Conservation (phyloP, 2,113 vertebrate genomes). For the Clarias macrocephalus region DNA sequence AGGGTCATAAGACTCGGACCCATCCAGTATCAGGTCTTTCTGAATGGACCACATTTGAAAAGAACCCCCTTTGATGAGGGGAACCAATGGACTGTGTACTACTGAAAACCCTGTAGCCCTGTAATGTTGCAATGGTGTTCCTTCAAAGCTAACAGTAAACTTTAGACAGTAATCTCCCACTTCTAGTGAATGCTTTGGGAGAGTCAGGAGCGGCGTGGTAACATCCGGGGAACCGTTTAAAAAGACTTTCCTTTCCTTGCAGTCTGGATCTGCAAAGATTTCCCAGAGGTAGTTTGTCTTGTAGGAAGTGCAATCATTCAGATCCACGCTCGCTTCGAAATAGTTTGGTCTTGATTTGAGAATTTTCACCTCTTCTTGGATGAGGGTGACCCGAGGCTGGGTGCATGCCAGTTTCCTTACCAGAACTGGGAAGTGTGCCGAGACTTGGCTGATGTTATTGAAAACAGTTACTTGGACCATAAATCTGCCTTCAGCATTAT, state of each 20-base stretch:
- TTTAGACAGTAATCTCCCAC: slow-evolving; percentile 69
- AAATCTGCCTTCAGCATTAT: slow-evolving; percentile 59
- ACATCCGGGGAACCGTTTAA: slow-evolving; percentile 51
- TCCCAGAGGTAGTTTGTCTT: slow-evolving; percentile 73
- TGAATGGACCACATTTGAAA: slow-evolving; percentile 65
- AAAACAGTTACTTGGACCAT: slow-evolving; percentile 61
- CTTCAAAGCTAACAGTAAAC: slow-evolving; percentile 67
- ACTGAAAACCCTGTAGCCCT: slow-evolving; percentile 60
- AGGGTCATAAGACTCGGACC: slow-evolving; percentile 71
- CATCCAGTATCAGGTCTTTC: slow-evolving; percentile 72
- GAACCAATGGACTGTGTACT: slow-evolving; percentile 65
- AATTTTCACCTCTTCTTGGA: slow-evolving; percentile 60
- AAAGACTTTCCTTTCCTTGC: slow-evolving; percentile 47
- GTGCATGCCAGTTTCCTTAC: slow-evolving; percentile 66
- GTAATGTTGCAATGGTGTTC: slow-evolving; percentile 65
- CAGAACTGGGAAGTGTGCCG: slow-evolving; percentile 51
- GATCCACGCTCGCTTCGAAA: slow-evolving; percentile 72
- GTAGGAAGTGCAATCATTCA: slow-evolving; percentile 70
- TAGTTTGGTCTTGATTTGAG: slow-evolving; percentile 63
- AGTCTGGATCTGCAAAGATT: slow-evolving; percentile 55
- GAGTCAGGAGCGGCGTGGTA: slow-evolving; percentile 61
- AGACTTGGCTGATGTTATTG: slow-evolving; percentile 68
- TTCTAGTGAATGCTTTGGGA: slow-evolving; percentile 65
- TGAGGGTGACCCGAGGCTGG: slow-evolving; percentile 58
- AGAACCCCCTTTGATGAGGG: slow-evolving; percentile 73